Evolutionary conservation across 2,888 invertebrate species (phyloP).

Genomic region (Pseudococcus viburni): DNA sequence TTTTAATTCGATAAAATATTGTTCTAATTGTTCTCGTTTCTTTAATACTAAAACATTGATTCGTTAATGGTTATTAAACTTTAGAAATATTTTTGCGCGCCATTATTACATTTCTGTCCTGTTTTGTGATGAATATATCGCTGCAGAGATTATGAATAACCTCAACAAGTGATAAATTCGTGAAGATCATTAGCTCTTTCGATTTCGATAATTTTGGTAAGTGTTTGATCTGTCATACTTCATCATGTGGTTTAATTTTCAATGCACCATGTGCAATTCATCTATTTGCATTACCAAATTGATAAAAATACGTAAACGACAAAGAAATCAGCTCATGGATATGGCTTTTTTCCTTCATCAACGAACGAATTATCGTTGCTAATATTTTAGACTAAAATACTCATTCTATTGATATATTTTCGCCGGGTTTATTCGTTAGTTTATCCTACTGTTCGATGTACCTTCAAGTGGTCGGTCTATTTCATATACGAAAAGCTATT

Average conservation of each 20-base stretch:
- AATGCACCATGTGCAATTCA: background rate
- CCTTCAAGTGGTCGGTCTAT: constrained; percentile 38
- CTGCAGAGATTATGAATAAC: background rate
- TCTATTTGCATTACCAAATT: background rate
- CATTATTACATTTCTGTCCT: background rate
- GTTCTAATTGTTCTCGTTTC: constrained; percentile 19
- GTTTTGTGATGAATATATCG: constrained; percentile 22
- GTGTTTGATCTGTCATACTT: background rate
- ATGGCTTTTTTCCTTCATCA: background rate
- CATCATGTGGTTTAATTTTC: background rate
- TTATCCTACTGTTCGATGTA: background rate
- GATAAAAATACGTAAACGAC: background rate
- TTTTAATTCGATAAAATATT: constrained; percentile 47
- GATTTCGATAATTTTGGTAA: background rate
- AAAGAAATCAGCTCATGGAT: background rate
- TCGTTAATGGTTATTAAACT: constrained; percentile 3
- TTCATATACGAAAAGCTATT: constrained; percentile 35
- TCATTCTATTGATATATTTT: background rate
- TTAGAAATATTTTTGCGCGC: constrained; percentile 7
- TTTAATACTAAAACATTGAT: constrained; percentile 38
- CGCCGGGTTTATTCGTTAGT: background rate
- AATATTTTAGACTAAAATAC: background rate
- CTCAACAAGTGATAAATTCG: constrained; percentile 48
- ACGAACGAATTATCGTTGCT: background rate
- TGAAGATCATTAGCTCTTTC: background rate